Evolutionary conservation across 2,797 vertebrate species (phyloP).

Genomic region (Oreortyx pictus): DNA sequence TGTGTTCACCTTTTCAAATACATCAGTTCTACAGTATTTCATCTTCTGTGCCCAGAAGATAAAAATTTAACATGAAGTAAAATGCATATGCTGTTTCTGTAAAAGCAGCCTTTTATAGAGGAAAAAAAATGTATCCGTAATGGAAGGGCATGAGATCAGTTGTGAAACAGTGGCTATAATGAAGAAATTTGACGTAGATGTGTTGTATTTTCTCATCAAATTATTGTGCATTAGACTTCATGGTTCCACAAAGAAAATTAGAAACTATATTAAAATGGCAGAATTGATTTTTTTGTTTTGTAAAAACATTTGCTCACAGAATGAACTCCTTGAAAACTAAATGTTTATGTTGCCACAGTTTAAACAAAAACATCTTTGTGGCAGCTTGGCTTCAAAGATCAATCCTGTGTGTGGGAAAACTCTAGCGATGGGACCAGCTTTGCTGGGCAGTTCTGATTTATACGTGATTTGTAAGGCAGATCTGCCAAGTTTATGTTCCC

Average conservation of each 20-base stretch:
- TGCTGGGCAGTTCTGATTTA: constrained; percentile 23
- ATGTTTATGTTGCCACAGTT: neutral
- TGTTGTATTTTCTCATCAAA: neutral
- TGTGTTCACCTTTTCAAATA: neutral
- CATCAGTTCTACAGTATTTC: neutral
- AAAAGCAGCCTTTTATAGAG: neutral
- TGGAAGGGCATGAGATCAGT: neutral
- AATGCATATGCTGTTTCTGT: neutral
- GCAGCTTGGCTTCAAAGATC: constrained; percentile 25
- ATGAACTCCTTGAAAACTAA: constrained; percentile 34
- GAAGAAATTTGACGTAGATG: neutral
- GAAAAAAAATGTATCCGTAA: neutral
- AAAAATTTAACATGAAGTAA: neutral
- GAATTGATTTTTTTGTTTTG: neutral
- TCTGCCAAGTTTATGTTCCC: constrained; percentile 25
- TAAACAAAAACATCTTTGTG: constrained; percentile 54
- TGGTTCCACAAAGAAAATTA: neutral
- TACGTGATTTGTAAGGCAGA: neutral
- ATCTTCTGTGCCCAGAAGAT: neutral
- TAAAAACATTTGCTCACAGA: constrained; percentile 50
- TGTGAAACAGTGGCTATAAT: neutral
- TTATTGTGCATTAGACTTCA: neutral
- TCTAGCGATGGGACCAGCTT: neutral
- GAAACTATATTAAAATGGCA: neutral
- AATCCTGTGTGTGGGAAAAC: constrained; percentile 30